These are phyloP conservation scores for Vimba vimba DNA, from an alignment of 2,113 vertebrate species.

Conservation along the genomic window DNA sequence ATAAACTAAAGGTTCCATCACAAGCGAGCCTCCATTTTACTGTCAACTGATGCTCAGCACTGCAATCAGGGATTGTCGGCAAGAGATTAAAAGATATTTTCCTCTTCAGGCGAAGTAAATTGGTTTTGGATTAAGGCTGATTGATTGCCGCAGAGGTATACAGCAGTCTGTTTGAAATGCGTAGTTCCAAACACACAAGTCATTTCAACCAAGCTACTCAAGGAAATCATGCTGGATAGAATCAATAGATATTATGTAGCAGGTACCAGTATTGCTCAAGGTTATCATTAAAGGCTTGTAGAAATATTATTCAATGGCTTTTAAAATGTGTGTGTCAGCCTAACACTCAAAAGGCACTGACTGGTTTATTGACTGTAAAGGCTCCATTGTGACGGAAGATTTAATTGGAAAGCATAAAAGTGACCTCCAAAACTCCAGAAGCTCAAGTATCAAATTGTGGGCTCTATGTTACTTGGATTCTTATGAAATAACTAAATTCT, in stretches of 20 bases:
- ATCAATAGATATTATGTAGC: slow-evolving; percentile 73
- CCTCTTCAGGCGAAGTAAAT: slow-evolving; percentile 78
- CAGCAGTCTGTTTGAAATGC: slow-evolving; percentile 72
- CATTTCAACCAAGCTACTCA: slow-evolving; percentile 71
- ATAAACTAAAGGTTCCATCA: slow-evolving; percentile 55
- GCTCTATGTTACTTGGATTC: not conserved
- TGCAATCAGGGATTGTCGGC: slow-evolving; percentile 75
- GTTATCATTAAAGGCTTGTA: slow-evolving; percentile 69
- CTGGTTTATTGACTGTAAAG: slow-evolving; percentile 40
- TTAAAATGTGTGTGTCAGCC: slow-evolving; percentile 23
- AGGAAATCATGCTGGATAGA: slow-evolving; percentile 70
- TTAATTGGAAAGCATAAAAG: slow-evolving; percentile 42
- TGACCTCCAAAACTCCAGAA: slow-evolving; percentile 46
- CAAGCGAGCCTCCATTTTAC: slow-evolving; percentile 68
- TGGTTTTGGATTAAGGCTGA: slow-evolving; percentile 80
- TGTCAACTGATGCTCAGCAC: slow-evolving; percentile 69
- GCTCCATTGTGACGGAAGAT: slow-evolving; percentile 35
- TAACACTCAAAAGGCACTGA: slow-evolving; percentile 10
- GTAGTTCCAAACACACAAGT: slow-evolving; percentile 70
- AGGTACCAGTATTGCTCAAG: slow-evolving; percentile 68
- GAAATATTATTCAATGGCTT: slow-evolving; percentile 62
- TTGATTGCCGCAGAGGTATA: slow-evolving; percentile 77
- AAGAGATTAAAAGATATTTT: slow-evolving; percentile 81
- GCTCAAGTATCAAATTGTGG: slow-evolving; percentile 17
- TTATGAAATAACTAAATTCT: not conserved